Evolutionary conservation across 2,888 invertebrate genomes (phyloP).

Genomic region (Platypus cylindrus): DNA sequence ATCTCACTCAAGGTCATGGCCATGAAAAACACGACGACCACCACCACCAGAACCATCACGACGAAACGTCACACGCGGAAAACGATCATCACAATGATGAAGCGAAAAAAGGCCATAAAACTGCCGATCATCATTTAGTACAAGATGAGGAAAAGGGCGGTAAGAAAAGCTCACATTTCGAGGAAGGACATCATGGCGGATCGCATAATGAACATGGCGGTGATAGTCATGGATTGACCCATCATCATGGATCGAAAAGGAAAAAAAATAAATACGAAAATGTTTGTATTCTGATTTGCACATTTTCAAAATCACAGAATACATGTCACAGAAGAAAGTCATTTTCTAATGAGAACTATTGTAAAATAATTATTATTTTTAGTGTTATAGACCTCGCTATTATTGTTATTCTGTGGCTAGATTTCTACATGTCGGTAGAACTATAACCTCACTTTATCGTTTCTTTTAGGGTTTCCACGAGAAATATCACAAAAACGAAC

Average conservation of each 20-base stretch:
- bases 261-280: constrained; percentile 29
- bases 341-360: too few species aligned
- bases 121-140: constrained; percentile 24
- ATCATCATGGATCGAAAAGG: constrained; percentile 24
- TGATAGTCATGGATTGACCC: constrained; percentile 27
- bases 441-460: too few species aligned
- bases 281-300: constrained; percentile 21
- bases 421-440: too few species aligned
- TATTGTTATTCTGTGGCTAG: too few species aligned
- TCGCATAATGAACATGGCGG: constrained; percentile 24
- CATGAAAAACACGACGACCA: too few species aligned
- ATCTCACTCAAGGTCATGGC: too few species aligned
- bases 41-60: too few species aligned
- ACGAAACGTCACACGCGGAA: too few species aligned
- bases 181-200: constrained; percentile 19
- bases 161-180: constrained; percentile 25
- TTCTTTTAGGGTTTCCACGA: constrained; percentile 35
- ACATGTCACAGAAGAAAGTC: too few species aligned
- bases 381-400: too few species aligned
- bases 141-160: constrained; percentile 28
- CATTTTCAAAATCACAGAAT: too few species aligned
- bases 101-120: constrained; percentile 25
- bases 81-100: constrained; percentile 30
- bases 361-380: too few species aligned
- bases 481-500: constrained; percentile 36